Evolutionary conservation across 2,888 invertebrate genomes (phyloP).

Genomic region (Oeneis ivallda): DNA sequence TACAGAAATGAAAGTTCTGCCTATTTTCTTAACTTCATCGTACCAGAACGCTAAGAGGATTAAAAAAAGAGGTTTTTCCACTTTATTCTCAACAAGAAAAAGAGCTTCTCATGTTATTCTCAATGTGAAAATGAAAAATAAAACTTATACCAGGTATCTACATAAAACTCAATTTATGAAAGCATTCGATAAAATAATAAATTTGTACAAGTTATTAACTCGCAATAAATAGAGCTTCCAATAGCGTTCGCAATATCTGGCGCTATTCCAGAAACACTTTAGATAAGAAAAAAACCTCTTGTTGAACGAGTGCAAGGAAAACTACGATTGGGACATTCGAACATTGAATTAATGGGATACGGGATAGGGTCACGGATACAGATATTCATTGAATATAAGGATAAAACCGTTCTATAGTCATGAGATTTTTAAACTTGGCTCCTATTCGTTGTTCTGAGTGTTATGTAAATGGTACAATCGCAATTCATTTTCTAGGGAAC

Average conservation of each 20-base stretch:
- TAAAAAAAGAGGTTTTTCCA: no score
- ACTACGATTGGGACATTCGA: constrained; percentile 53
- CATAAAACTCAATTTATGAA: not conserved
- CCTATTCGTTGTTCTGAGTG: constrained; percentile 22
- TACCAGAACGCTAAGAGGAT: no score
- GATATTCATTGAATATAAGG: constrained; percentile 40
- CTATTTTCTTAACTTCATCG: no score
- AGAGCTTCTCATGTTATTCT: not conserved
- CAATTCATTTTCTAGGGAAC: constrained; percentile 10
- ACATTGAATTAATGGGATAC: constrained; percentile 54
- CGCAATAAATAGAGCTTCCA: constrained; percentile 69
- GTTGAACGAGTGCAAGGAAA: constrained; percentile 42
- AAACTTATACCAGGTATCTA: not conserved
- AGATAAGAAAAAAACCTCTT: constrained; percentile 60
- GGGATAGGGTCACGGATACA: constrained; percentile 37
- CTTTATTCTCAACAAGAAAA: no score
- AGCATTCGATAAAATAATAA: constrained; percentile 51
- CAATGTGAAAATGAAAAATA: no score
- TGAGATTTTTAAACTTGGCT: constrained; percentile 36
- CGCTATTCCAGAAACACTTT: constrained; percentile 66
- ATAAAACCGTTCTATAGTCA: constrained; percentile 37
- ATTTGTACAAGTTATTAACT: constrained; percentile 76
- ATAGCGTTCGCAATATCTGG: constrained; percentile 62
- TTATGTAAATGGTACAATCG: constrained; percentile 14
- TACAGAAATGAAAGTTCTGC: no score